Evolutionary conservation across 2,888 invertebrate genomes (phyloP), one percentile per base, ranked within the genome.

Genomic region (Torymus texanus): DNA sequence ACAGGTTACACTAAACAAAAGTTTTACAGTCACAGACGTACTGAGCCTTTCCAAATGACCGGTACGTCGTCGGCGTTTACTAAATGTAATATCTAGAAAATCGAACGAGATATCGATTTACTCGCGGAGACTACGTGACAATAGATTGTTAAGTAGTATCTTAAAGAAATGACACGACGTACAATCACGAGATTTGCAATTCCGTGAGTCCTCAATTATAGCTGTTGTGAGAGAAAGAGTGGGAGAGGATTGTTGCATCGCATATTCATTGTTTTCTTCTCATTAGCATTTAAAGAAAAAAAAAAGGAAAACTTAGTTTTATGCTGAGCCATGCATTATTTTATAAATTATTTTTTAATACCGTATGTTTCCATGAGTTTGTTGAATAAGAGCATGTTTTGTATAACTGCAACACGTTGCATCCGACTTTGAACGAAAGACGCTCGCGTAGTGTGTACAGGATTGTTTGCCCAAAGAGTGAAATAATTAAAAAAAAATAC

Each of bases 91-190:
- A 70, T 73, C 63, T 61, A 76, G 53, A 55, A 24, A 78, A 71
- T 74, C 58, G 41, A 77, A 51, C 18, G 41, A 63, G 12, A 70
- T 41, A 12, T 68, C 61, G 70, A 65, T 66, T 66, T 29, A 72
- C 59, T 71, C 66, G 63, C 56, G 51, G 55, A 78, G 14, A 75
- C 72, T 78, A 75, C 63, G 58, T 68, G 71, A 75, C 71, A 78
- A 78, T 81, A 76, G 71, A 74, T 76, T 76, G 74, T 76, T 73
- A 77, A 79, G 70, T 79, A 81, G 73, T 5, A 74, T 79, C 70
- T 75, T 71, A 16, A 75, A 65, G 62, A 62, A 68, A 70, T 70
- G 53, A 79, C 16, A 79, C 70, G 73, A 79, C 75, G 65, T 79
- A 79, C 76, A 79, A 76, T 81, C 76, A 74, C 65, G 75, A 72